phyloP scores from a whole-genome alignment of 2,113 vertebrate genomes.

The Perognathus longimembris region DNA sequence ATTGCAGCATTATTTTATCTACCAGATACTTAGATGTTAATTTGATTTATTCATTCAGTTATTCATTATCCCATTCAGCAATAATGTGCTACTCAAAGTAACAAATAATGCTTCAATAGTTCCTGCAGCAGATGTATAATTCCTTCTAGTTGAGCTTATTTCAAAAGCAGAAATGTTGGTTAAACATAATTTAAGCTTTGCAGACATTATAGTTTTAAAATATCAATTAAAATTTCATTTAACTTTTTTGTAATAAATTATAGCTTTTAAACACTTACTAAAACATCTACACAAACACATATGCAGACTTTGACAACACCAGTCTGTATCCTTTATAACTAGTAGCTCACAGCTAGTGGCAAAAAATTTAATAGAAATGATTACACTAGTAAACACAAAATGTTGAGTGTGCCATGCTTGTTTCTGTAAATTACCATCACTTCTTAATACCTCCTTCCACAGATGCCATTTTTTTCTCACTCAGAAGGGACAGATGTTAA shows the following conservation, averaged over 20 bases:
- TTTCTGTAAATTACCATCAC: background rate
- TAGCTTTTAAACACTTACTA: background rate
- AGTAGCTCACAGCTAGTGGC: background rate
- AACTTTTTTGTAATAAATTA: background rate
- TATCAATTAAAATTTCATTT: background rate
- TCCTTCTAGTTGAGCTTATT: conserved; percentile 25
- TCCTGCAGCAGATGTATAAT: background rate
- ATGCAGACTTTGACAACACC: background rate
- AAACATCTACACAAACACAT: background rate
- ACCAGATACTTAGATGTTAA: background rate
- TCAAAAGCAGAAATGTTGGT: background rate
- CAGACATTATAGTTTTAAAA: background rate
- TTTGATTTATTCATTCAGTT: background rate
- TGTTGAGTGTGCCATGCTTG: background rate
- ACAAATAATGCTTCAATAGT: conserved; percentile 1
- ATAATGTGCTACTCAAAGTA: background rate
- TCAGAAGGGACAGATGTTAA: background rate
- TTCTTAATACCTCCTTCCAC: background rate
- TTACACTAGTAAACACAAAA: background rate
- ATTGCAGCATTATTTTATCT: conserved; percentile 10
- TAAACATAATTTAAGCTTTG: conserved; percentile 4
- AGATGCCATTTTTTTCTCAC: background rate
- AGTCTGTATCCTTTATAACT: background rate
- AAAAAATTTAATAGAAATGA: background rate
- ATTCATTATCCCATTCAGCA: background rate